phyloP scores from a whole-genome alignment of 2,797 vertebrate genomes.

The Fistularia tabacaria region DNA sequence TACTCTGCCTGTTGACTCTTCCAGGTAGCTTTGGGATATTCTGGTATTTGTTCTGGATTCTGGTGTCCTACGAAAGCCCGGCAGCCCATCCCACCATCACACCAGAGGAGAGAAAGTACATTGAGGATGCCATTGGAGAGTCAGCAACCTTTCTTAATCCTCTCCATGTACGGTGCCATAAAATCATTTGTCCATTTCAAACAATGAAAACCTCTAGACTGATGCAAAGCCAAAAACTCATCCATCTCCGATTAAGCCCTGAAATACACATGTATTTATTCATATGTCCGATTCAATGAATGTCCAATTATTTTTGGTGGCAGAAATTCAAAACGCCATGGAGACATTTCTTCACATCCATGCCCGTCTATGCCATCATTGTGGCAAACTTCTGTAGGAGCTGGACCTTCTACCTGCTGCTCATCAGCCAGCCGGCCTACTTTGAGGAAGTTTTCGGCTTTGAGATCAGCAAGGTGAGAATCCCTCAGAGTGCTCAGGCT shows the following conservation, averaged over 20 bases:
- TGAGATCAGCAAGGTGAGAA: slow-evolving; percentile 87
- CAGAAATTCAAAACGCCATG: slow-evolving; percentile 91
- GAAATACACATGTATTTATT: not conserved
- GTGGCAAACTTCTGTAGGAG: slow-evolving; percentile 94
- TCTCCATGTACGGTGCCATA: slow-evolving; percentile 65
- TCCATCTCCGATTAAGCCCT: too few relatives aligned
- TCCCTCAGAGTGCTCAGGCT: not conserved
- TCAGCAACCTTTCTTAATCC: slow-evolving; percentile 86
- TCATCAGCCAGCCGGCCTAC: slow-evolving; percentile 91
- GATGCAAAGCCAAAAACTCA: too few relatives aligned
- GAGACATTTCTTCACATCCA: slow-evolving; percentile 88
- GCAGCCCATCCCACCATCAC: slow-evolving; percentile 93
- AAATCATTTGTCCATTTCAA: not conserved
- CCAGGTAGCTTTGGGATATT: slow-evolving; percentile 90
- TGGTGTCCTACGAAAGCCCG: slow-evolving; percentile 96
- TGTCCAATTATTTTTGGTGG: slow-evolving; percentile 14
- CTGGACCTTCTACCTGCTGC: slow-evolving; percentile 92
- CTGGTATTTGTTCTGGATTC: slow-evolving; percentile 97
- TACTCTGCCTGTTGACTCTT: slow-evolving; percentile 14
- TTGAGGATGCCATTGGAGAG: slow-evolving; percentile 97
- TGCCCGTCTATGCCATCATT: slow-evolving; percentile 93
- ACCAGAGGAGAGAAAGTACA: slow-evolving; percentile 94
- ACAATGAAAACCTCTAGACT: not conserved
- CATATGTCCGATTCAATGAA: not conserved
- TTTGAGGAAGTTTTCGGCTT: slow-evolving; percentile 93